phyloP scores from a whole-genome alignment of 1,140 invertebrate species.

The Drosophila lowei region DNA sequence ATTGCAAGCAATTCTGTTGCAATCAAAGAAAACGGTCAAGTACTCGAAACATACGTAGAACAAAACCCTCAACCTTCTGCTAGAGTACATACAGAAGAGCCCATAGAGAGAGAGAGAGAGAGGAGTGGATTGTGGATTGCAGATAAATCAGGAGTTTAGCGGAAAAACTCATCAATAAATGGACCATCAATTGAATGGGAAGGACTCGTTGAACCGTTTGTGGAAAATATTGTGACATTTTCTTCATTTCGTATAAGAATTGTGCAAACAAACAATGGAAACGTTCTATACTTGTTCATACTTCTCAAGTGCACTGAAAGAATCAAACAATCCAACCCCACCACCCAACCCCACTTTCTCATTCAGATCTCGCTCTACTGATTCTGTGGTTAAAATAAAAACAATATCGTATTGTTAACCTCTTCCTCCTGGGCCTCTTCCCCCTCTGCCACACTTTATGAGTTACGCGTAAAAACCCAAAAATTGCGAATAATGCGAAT shows the following conservation, averaged over 20 bases:
- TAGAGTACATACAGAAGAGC: constrained; percentile 26
- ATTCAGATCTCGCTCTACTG: constrained; percentile 14
- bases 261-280: constrained; percentile 13
- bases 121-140: constrained; percentile 2
- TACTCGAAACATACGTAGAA: constrained; percentile 16
- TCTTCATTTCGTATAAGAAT: constrained; percentile 31
- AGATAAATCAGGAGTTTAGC: constrained; percentile 49
- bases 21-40: constrained; percentile 54
- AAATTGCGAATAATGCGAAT: constrained; percentile 80
- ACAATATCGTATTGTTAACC: constrained; percentile 41
- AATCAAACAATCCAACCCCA: background rate
- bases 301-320: constrained; percentile 14
- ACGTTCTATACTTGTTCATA: background rate
- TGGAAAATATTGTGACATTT: constrained; percentile 28
- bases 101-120: background rate
- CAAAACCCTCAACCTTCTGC: background rate
- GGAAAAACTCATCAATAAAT: constrained; percentile 53
- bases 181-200: constrained; percentile 36
- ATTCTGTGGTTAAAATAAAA: constrained; percentile 53
- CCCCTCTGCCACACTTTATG: constrained; percentile 41
- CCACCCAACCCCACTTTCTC: constrained; percentile 7
- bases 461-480: constrained; percentile 67
- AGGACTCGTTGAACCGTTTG: background rate
- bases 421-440: too few species aligned
- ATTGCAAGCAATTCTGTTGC: constrained; percentile 76